phyloP scores from a whole-genome alignment of 2,888 invertebrate genomes.

The Leptarthrus brevirostris region DNA sequence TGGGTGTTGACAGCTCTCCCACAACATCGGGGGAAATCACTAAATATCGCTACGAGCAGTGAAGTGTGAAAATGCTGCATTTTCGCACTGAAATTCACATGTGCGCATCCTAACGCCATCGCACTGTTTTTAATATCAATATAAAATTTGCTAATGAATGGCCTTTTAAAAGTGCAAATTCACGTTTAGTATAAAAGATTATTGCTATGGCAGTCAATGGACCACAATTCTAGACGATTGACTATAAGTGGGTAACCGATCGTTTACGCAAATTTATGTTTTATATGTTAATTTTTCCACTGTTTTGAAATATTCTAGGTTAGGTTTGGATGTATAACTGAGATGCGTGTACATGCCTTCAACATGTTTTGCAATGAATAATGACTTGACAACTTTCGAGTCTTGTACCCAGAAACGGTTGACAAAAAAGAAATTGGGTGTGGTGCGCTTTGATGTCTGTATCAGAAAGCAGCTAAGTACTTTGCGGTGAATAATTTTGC shows the following conservation, averaged over 20 bases:
- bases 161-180: not conserved
- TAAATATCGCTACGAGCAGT: not conserved
- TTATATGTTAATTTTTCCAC: not conserved
- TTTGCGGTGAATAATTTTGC: not conserved
- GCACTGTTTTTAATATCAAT: not conserved
- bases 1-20: not conserved
- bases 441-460: not conserved
- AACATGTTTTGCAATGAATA: not conserved
- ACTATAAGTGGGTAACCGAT: not conserved
- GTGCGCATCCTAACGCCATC: not conserved
- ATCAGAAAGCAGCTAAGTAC: not conserved
- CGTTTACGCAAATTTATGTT: not conserved
- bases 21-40: not conserved
- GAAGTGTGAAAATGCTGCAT: not conserved
- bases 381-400: not conserved
- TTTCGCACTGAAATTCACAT: not conserved
- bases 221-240: no score
- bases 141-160: not conserved
- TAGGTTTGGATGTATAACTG: not conserved
- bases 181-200: not conserved
- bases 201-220: not conserved
- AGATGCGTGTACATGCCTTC: no score
- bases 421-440: not conserved
- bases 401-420: not conserved
- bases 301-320: not conserved